Evolutionary conservation across 2,888 invertebrate species (phyloP), one percentile per base, ranked within the genome.

Genomic region (Drosophila pseudotalamancana): DNA sequence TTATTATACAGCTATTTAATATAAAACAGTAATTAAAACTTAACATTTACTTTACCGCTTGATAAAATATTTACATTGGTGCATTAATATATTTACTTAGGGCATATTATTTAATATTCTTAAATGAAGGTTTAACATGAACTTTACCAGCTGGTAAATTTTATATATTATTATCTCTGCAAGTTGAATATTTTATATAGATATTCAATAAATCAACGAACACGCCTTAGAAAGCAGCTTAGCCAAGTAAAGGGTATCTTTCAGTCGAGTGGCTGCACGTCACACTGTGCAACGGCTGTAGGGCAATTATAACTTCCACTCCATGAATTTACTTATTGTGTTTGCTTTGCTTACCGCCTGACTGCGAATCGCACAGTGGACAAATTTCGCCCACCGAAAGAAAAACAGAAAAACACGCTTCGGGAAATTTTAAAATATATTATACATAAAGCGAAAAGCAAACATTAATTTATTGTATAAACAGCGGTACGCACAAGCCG

Each of bases 241-340:
- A 19, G 4, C 9, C 29, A 4, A 14, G 2, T 19, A 14, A 8
- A 50, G 37, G 29, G 46, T 18, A 50, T 55, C 0, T 8, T 4
- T 1, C 0, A 27, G 46, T 53, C 34, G 4, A 9, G n/a, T 29
- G 35, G 8, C 14, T 27, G n/a, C 4, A 3, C 3, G 1, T 21
- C 8, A 21, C 45, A 9, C 8, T 45, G 18, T 19, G 31, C 25
- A 23, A 25, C 39, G 49, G 12, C 56, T 59, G 61, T 16, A 37
- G 31, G 43, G 46, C 61, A 75, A 62, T 75, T 72, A 69, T 57
- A 69, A 50, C 14, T 75, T 72, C 59, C 64, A 62, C 57, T 63
- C 31, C 35, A 65, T 69, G 43, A 69, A 62, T 57, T 64, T 43
- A 16, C 27, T 50, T 46, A 37, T 40, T 62, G 16, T 65, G 53